Percentiles rank a stretch among this genome's conserved stretches.
Conservation (phyloP, 2,113 vertebrate genomes). For the Platanista minor region DNA sequence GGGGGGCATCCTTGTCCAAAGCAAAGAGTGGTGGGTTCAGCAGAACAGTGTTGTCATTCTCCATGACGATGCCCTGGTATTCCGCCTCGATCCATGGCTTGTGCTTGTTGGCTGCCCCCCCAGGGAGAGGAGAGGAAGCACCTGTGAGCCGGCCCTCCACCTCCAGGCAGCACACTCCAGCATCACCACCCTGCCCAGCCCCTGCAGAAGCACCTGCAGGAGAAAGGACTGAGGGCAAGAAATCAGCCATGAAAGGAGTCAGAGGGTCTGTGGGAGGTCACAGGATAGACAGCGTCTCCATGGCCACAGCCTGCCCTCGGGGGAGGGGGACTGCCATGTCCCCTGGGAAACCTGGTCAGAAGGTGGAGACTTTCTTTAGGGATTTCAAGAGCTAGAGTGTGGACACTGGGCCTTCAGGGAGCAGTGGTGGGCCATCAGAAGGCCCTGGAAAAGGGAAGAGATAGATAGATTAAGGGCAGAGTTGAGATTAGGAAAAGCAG, state of each 20-base stretch:
- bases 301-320: not conserved
- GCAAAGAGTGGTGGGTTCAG: slow-evolving; percentile 97
- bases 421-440: not conserved
- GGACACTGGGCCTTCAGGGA: not conserved
- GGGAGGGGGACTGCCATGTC: not conserved
- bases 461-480: not conserved
- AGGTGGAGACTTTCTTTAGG: not conserved
- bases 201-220: not conserved
- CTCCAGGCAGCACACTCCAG: not conserved
- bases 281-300: not conserved
- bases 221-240: not conserved
- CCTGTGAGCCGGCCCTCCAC: not conserved
- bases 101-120: slow-evolving; percentile 95
- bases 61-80: slow-evolving; percentile 99
- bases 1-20: slow-evolving; percentile 96
- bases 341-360: not conserved
- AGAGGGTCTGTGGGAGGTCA: not conserved
- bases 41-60: slow-evolving; percentile 98
- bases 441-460: not conserved
- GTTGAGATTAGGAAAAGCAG: not conserved
- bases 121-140: slow-evolving; percentile 51
- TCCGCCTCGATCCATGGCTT: slow-evolving; percentile 99
- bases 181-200: not conserved
- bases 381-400: not conserved
- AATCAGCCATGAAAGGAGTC: not conserved